Percentiles rank a stretch among this genome's conserved stretches.
phyloP scores from a whole-genome alignment of 2,797 vertebrate species.

The Melanotaenia trifasciata region DNA sequence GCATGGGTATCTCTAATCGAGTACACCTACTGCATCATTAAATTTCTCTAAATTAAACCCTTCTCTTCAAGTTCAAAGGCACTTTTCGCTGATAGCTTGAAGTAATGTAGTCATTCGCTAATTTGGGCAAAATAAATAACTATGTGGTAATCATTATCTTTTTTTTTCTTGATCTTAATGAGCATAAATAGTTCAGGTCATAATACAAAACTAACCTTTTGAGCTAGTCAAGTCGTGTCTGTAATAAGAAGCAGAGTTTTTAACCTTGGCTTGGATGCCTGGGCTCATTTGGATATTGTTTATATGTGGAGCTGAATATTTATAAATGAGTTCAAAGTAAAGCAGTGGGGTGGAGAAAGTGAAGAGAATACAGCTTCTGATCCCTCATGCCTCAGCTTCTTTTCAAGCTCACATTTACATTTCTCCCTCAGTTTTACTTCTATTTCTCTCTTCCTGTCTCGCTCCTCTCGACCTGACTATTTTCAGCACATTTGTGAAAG shows the following conservation, averaged over 20 bases:
- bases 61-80: conserved; percentile 75
- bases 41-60: conserved; percentile 60
- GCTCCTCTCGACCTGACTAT: conserved; percentile 73
- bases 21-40: conserved; percentile 58
- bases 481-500: conserved; percentile 70
- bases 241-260: conserved; percentile 73
- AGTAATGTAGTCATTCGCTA: conserved; percentile 61
- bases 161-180: conserved; percentile 78
- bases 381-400: conserved; percentile 76
- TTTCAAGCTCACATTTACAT: conserved; percentile 79
- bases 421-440: conserved; percentile 69
- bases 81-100: conserved; percentile 36
- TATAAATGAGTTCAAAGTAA: conserved; percentile 84
- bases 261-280: conserved; percentile 81
- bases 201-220: conserved; percentile 71
- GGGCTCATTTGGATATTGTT: conserved; percentile 79
- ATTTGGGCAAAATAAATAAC: conserved; percentile 74
- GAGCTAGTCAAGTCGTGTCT: conserved; percentile 71
- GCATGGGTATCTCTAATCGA: conserved; percentile 45
- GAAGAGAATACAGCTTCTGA: conserved; percentile 76
- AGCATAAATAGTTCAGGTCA: conserved; percentile 73
- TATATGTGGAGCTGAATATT: conserved; percentile 80
- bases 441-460: conserved; percentile 59
- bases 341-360: conserved; percentile 78
- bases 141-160: conserved; percentile 69